phyloP scores from a whole-genome alignment of 2,888 invertebrate genomes.

The Phyto melanocephala region DNA sequence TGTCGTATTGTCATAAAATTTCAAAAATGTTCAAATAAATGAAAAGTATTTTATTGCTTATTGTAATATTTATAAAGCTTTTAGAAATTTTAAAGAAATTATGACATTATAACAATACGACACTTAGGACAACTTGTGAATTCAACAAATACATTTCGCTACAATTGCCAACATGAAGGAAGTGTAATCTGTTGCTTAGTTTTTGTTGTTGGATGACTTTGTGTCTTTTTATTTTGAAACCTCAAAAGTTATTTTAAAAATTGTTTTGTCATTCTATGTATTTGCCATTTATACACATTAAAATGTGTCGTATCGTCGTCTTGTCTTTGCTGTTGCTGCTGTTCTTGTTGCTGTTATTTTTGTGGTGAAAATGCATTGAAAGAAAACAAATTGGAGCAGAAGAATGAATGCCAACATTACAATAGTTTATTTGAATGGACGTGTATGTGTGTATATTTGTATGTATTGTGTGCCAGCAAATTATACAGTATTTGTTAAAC shows the following conservation, averaged over 20 bases:
- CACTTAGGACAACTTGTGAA: too few species aligned
- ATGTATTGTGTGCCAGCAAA: slow-evolving; percentile 41
- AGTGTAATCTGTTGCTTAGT: background rate
- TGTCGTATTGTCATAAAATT: too few species aligned
- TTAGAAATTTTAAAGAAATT: too few species aligned
- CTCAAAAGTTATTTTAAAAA: slow-evolving; percentile 48
- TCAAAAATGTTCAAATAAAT: too few species aligned
- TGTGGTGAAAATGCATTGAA: slow-evolving; percentile 56
- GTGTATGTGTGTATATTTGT: background rate
- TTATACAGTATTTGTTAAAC: slow-evolving; percentile 50
- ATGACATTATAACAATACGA: too few species aligned
- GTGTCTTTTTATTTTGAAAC: background rate
- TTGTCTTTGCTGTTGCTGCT: slow-evolving; percentile 25
- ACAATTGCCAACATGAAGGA: too few species aligned
- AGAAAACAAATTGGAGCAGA: slow-evolving; percentile 62
- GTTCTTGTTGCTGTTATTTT: slow-evolving; percentile 25
- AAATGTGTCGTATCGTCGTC: background rate
- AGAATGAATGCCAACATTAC: slow-evolving; percentile 56
- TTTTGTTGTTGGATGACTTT: background rate
- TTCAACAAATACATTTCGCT: too few species aligned
- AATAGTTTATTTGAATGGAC: slow-evolving; percentile 26
- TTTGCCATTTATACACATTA: slow-evolving; percentile 46
- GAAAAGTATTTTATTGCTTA: too few species aligned
- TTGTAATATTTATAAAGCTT: too few species aligned
- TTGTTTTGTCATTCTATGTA: slow-evolving; percentile 42